Base-by-base conservation (phyloP, 2,888 invertebrate species). In the Cheilosia scutellata region DNA sequence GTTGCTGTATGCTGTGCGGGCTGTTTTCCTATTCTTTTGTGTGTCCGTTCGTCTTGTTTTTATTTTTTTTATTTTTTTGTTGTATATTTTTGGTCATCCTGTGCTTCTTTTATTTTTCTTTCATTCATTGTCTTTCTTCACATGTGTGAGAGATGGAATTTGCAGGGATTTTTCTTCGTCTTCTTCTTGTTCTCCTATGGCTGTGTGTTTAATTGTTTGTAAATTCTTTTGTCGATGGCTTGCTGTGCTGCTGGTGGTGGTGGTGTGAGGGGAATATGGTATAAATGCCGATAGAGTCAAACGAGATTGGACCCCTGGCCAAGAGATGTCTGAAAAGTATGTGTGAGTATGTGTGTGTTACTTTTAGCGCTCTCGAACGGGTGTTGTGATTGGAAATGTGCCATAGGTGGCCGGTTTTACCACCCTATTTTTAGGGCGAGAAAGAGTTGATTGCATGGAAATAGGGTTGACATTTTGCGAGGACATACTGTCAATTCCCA, bases 191-290 rank as follows among this genome's bases (percentile, higher is more conserved):
- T 68, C 37, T 72, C 20, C 55, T 42, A 58, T 75, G 49, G 40
- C 40, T 91, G 91, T 91, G 90, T 91, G 91, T 89, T 91, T 91
- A 91, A 91, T 91, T 91, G 91, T 90, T 91, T 91, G 91, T 91
- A 53, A 77, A 74, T 86, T 84, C 80, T 60, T 84, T 84, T 76
- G 60, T 84, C 47, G 75, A 80, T 71, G 75, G 82, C 72, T 66
- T 71, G 66, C 63, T 49, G 70, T 70, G 31, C 53, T 76, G 77
- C 37, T 37, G 11, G 3, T 44, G 42, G 16, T 53, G 57, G 16
- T 27, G 44, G 11, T 9, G 5, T 27, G 44, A 42, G 55, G n/a
- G 9, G 29, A 29, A 60, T 49, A 57, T 37, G 66, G 66, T 65
- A 55, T 75, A 75, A 75, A 75, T 75, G 58, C 75, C 65, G 58